These are phyloP conservation scores for Megaleporinus macrocephalus DNA, from an alignment of 2,113 vertebrate species.

Conservation along the genomic window DNA sequence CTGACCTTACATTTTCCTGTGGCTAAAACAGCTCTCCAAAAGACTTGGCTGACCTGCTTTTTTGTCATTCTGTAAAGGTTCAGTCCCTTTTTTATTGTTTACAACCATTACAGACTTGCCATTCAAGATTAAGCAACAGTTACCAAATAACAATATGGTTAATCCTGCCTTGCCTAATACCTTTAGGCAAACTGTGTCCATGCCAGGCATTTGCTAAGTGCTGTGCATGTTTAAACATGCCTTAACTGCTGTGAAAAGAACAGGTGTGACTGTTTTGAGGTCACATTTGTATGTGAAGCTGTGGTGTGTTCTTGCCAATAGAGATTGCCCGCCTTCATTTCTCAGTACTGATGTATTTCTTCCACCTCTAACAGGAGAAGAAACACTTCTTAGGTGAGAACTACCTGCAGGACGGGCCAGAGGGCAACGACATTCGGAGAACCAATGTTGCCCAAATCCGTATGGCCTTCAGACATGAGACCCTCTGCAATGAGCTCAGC, in stretches of 20 bases:
- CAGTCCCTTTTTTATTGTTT: not conserved
- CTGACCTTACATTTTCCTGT: not conserved
- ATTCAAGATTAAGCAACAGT: not conserved
- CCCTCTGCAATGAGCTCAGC: conserved; percentile 93
- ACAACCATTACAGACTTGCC: not conserved
- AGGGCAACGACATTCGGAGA: conserved; percentile 92
- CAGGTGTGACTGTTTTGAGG: not conserved
- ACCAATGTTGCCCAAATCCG: conserved; percentile 98
- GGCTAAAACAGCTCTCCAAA: not conserved
- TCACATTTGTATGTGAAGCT: not conserved
- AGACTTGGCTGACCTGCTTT: not conserved
- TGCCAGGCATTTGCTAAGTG: not conserved
- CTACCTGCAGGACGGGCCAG: conserved; percentile 91
- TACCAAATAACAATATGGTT: not conserved
- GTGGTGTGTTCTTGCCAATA: not conserved
- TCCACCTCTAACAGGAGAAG: conserved; percentile 85
- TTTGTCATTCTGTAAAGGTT: not conserved
- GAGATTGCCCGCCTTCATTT: not conserved
- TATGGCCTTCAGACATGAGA: conserved; percentile 93
- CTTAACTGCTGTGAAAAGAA: not conserved
- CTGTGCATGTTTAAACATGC: not conserved
- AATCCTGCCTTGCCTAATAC: not conserved
- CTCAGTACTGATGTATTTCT: not conserved
- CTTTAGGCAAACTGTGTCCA: not conserved
- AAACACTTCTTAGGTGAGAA: conserved; percentile 90